Evolutionary conservation across 2,888 invertebrate genomes (phyloP).

Genomic region (Nomada fucata): DNA sequence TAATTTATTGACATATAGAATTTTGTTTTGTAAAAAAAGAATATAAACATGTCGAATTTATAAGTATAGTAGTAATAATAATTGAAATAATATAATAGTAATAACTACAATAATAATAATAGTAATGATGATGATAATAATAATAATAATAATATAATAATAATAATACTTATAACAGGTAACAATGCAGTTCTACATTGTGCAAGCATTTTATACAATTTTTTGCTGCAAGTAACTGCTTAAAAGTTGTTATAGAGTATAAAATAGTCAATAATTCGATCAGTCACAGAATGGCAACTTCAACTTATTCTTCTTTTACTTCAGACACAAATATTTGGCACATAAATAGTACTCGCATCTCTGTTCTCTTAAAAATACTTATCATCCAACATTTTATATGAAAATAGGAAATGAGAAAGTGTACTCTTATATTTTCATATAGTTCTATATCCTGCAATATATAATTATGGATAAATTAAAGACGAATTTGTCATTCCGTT

Average conservation of each 20-base stretch:
- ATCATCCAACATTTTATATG: slow-evolving; percentile 17
- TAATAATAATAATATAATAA: slow-evolving; percentile 52
- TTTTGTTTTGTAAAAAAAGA: slow-evolving; percentile 51
- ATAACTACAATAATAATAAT: slow-evolving; percentile 21
- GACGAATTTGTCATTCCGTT: slow-evolving; percentile 64
- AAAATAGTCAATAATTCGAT: slow-evolving; percentile 61
- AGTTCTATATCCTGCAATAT: slow-evolving; percentile 11
- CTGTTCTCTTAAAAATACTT: slow-evolving; percentile 29
- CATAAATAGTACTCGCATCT: slow-evolving; percentile 63
- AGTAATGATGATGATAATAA: slow-evolving; percentile 27
- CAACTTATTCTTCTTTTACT: slow-evolving; percentile 45
- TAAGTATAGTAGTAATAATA: slow-evolving; percentile 37
- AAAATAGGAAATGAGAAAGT: slow-evolving; percentile 38
- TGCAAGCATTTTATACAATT: slow-evolving; percentile 36
- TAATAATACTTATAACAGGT: slow-evolving; percentile 66
- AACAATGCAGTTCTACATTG: slow-evolving; percentile 57
- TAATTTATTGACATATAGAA: slow-evolving; percentile 58
- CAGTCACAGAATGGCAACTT: slow-evolving; percentile 71
- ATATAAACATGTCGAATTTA: slow-evolving; percentile 51
- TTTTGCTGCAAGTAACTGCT: slow-evolving; percentile 66
- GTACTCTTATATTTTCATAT: slow-evolving; percentile 7
- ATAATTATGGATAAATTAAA: slow-evolving; percentile 44
- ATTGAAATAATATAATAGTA: slow-evolving; percentile 40
- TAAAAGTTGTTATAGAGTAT: slow-evolving; percentile 72
- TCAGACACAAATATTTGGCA: slow-evolving; percentile 72